phyloP scores from a whole-genome alignment of 2,113 vertebrate genomes.

The Mormyrus lacerda region DNA sequence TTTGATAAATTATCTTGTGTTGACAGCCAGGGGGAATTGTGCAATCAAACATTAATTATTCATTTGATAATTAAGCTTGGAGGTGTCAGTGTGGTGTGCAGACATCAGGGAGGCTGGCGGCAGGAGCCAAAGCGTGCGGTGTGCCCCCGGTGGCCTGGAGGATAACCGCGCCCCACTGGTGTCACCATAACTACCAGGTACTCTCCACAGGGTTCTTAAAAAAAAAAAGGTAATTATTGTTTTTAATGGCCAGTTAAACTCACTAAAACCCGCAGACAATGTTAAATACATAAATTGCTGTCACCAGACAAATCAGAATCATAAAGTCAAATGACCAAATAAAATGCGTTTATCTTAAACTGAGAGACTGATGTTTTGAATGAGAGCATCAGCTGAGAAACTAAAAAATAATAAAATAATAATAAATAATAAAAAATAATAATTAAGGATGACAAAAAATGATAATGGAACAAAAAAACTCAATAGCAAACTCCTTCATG shows the following conservation, averaged over 20 bases:
- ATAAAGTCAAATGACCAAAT: background rate
- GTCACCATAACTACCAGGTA: background rate
- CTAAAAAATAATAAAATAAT: background rate
- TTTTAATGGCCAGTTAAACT: background rate
- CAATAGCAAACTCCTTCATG: background rate
- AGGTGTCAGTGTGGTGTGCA: conserved; percentile 44
- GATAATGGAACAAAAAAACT: background rate
- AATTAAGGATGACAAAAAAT: background rate
- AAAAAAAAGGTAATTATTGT: background rate
- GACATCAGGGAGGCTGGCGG: background rate
- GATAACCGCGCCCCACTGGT: background rate
- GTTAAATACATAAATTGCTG: background rate
- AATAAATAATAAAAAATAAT: conserved; percentile 5
- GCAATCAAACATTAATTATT: conserved; percentile 75
- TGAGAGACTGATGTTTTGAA: background rate
- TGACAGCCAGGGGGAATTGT: conserved; percentile 61
- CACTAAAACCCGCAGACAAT: background rate
- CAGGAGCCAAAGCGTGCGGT: background rate
- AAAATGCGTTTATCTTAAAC: background rate
- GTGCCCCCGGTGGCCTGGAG: background rate
- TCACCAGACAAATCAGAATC: background rate
- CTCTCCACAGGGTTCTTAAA: background rate
- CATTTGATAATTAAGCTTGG: conserved; percentile 70
- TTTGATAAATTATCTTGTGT: conserved; percentile 69
- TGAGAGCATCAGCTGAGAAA: background rate